Evolutionary conservation across 2,888 invertebrate genomes (phyloP).

Genomic region (Lampropteryx suffumata): DNA sequence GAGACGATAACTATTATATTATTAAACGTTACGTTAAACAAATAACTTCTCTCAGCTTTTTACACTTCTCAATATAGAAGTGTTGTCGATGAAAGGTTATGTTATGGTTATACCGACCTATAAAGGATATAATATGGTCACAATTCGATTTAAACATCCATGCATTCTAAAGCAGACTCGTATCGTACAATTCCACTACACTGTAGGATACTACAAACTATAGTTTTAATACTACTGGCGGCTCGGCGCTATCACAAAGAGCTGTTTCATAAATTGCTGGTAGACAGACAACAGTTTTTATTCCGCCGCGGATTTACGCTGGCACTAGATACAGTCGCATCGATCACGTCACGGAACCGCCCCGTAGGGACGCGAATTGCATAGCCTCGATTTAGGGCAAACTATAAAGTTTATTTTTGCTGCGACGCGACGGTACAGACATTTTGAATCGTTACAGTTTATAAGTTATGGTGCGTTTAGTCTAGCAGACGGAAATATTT

Average conservation of each 20-base stretch:
- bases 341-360: constrained; percentile 48
- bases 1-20: no score
- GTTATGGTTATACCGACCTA: no score
- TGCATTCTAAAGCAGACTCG: constrained; percentile 10
- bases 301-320: constrained; percentile 42
- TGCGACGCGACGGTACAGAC: neutral
- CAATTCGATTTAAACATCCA: no score
- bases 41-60: no score
- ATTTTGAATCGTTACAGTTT: neutral
- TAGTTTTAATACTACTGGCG: constrained; percentile 15
- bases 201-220: no score
- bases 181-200: neutral
- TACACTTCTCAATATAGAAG: no score
- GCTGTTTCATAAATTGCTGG: constrained; percentile 53
- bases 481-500: neutral
- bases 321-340: constrained; percentile 33
- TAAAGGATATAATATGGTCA: no score
- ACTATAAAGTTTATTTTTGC: constrained; percentile 26
- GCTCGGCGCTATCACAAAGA: constrained; percentile 44
- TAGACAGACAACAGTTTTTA: constrained; percentile 48
- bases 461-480: constrained; percentile 9
- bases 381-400: constrained; percentile 38
- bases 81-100: no score
- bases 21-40: no score
- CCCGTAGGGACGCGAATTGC: constrained; percentile 41